These are phyloP conservation scores for Romanogobio albipinnatus DNA, from an alignment of 2,113 vertebrate genomes.

Conservation along the genomic window DNA sequence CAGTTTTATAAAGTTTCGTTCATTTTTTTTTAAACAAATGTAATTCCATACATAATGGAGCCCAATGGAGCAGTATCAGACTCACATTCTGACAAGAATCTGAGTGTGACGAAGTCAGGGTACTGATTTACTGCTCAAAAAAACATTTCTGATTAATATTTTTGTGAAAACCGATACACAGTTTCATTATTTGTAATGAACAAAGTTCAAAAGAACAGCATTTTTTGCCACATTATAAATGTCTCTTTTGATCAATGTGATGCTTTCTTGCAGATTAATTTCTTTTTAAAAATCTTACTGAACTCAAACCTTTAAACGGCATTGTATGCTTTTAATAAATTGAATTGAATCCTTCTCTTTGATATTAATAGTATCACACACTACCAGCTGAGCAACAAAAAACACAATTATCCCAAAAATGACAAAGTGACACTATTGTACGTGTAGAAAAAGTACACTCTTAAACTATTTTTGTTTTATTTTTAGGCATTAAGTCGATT, in stretches of 20 bases:
- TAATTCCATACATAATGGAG: too few species aligned
- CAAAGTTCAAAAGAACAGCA: too few species aligned
- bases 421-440: too few species aligned
- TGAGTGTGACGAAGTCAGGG: too few species aligned
- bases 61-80: too few species aligned
- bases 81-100: too few species aligned
- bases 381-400: background rate
- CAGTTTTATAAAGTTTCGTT: too few species aligned
- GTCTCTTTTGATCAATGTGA: background rate
- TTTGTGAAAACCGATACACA: background rate
- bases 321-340: too few species aligned
- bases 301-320: background rate
- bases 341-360: background rate
- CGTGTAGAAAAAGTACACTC: background rate
- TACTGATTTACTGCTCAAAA: background rate
- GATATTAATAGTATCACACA: background rate
- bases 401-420: background rate
- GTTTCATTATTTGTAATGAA: too few species aligned
- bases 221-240: background rate
- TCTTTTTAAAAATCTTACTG: background rate
- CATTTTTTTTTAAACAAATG: too few species aligned
- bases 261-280: background rate
- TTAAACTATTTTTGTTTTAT: background rate
- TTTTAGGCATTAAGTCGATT: background rate
- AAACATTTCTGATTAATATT: background rate